Conservation (phyloP, 2,888 invertebrate genomes). For the Schizaphis graminum region DNA sequence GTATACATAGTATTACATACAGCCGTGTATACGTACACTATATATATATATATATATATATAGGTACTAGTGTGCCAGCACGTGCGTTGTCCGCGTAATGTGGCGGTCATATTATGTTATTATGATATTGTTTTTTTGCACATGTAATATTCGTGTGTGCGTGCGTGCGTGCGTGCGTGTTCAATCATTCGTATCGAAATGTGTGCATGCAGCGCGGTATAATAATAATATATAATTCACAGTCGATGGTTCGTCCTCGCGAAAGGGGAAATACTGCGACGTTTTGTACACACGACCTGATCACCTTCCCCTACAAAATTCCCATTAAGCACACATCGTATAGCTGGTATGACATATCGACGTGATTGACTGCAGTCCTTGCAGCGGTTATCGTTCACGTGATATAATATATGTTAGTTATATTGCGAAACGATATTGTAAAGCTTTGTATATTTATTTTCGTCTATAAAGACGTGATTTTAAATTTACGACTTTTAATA, state of each 20-base stretch:
- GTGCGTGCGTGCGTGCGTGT: not conserved
- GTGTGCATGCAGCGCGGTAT: not conserved
- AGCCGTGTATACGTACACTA: not conserved
- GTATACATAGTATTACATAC: not conserved
- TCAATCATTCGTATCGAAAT: constrained; percentile 37
- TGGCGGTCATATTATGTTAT: not conserved
- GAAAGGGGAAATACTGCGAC: not conserved
- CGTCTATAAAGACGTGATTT: not conserved
- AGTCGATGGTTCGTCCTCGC: not conserved
- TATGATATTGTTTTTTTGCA: constrained; percentile 18
- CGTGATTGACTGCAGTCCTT: not conserved
- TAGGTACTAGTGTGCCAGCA: not conserved
- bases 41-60: too few species aligned
- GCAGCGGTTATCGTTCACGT: not conserved
- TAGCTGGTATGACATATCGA: not conserved
- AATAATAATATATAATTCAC: not conserved
- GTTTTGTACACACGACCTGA: not conserved
- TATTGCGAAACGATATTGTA: not conserved
- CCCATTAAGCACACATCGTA: not conserved
- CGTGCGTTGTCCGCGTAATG: not conserved
- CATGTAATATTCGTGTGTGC: not conserved
- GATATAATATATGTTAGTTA: not conserved
- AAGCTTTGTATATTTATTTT: not conserved
- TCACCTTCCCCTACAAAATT: not conserved
- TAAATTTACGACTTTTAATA: not conserved